Conservation (phyloP, 2,797 vertebrate genomes). For the Gadopsis bispinosus region DNA sequence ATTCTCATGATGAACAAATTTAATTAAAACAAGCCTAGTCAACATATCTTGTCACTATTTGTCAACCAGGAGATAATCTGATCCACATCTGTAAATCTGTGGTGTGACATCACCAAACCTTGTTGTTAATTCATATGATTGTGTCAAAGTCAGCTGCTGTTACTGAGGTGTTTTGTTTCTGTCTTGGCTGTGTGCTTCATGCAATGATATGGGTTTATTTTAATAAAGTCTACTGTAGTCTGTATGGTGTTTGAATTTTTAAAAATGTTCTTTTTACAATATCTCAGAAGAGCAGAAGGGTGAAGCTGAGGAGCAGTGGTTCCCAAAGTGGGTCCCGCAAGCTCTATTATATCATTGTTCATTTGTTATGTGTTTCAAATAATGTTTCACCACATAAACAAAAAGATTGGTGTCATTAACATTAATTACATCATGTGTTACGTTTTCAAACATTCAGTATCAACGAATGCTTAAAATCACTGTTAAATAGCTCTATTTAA, state of each 20-base stretch:
- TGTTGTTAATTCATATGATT: constrained; percentile 24
- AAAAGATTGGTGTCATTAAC: neutral
- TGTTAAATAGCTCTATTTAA: too few relatives aligned
- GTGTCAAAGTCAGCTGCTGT: constrained; percentile 21
- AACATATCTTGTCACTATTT: neutral
- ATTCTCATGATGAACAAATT: constrained; percentile 27
- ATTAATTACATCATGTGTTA: too few relatives aligned
- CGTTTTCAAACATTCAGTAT: too few relatives aligned
- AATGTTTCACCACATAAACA: too few relatives aligned
- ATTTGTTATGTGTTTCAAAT: neutral
- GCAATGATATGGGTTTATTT: constrained; percentile 20
- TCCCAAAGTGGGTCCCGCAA: neutral
- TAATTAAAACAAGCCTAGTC: neutral
- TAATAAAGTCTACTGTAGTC: constrained; percentile 53
- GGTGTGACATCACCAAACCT: neutral
- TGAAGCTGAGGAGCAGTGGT: neutral
- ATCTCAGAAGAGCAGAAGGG: neutral
- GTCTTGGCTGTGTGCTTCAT: constrained; percentile 41
- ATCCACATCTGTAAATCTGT: constrained; percentile 28
- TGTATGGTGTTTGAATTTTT: constrained; percentile 10
- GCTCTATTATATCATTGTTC: too few relatives aligned
- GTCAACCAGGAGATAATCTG: neutral
- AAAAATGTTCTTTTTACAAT: too few relatives aligned
- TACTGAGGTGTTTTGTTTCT: constrained; percentile 22
- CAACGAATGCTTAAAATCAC: too few relatives aligned